A percentile compares a stretch with the other conserved stretches of the same genome.
Conservation (phyloP, 53 echinoderm and acorn worm genomes). For the Henricia sp. region DNA sequence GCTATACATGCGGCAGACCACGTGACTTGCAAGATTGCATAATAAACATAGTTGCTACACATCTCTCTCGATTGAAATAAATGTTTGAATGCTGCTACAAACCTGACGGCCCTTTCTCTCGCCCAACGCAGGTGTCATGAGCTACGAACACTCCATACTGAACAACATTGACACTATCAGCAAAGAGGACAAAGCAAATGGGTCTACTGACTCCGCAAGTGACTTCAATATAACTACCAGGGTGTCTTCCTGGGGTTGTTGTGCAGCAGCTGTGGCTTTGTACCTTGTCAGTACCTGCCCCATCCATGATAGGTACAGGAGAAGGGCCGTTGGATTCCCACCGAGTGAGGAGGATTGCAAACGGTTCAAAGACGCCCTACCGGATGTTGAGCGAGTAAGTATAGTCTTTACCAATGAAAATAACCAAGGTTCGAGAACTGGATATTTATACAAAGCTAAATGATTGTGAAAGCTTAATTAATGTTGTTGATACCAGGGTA, state of each 20-base stretch:
- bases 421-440: too few species aligned
- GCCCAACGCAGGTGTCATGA: constrained; percentile 84
- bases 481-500: too few species aligned
- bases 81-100: too few species aligned
- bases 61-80: constrained; percentile 68
- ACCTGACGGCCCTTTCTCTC: too few species aligned
- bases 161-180: constrained; percentile 63
- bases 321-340: constrained; percentile 75
- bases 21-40: too few species aligned
- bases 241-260: constrained; percentile 88
- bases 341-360: constrained; percentile 63
- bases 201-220: constrained; percentile 36
- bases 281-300: constrained; percentile 71
- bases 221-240: constrained; percentile 74
- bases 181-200: constrained; percentile 56
- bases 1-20: too few species aligned
- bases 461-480: too few species aligned
- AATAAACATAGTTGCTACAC: too few species aligned
- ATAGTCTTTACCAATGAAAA: not conserved
- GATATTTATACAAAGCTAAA: not conserved
- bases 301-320: constrained; percentile 90
- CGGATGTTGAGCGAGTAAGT: constrained; percentile 68
- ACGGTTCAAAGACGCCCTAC: constrained; percentile 44
- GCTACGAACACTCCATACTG: constrained; percentile 75
- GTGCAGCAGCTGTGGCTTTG: constrained; percentile 76